phyloP scores from a whole-genome alignment of 2,797 vertebrate species.

The Chiroxiphia lanceolata region DNA sequence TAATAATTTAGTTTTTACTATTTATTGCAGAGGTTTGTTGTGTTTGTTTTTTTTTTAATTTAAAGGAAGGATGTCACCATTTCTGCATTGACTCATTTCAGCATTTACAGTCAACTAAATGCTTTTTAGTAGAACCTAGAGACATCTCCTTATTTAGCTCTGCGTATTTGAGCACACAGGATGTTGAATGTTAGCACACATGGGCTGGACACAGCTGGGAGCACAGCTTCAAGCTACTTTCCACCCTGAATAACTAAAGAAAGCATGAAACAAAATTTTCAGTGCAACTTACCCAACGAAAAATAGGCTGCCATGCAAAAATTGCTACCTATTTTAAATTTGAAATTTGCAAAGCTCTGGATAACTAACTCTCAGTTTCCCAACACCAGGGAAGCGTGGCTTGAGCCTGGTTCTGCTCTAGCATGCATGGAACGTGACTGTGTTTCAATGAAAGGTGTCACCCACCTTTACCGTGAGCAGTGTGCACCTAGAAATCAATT shows the following conservation, averaged over 20 bases:
- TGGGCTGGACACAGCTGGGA: slow-evolving; percentile 40
- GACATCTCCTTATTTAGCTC: slow-evolving; percentile 42
- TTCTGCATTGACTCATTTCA: slow-evolving; percentile 26
- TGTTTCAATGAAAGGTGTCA: background rate
- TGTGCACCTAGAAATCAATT: background rate
- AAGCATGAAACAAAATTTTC: background rate
- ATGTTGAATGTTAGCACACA: slow-evolving; percentile 44
- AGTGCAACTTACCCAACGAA: background rate
- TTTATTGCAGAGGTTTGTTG: background rate
- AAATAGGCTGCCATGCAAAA: background rate
- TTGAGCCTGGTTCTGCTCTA: background rate
- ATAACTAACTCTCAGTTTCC: background rate
- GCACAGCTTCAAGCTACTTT: slow-evolving; percentile 39
- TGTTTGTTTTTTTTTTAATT: background rate
- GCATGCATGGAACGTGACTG: accelerated
- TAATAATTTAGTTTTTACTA: background rate
- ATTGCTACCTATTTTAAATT: background rate
- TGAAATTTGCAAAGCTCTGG: background rate
- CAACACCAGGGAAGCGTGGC: background rate
- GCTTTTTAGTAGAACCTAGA: slow-evolving; percentile 27
- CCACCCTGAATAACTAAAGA: background rate
- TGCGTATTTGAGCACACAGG: slow-evolving; percentile 1
- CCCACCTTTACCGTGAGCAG: background rate
- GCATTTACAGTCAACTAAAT: slow-evolving; percentile 22
- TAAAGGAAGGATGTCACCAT: background rate